These are phyloP conservation scores for Zaprionus ghesquierei DNA, from an alignment of 1,140 invertebrate species.

Conservation along the genomic window DNA sequence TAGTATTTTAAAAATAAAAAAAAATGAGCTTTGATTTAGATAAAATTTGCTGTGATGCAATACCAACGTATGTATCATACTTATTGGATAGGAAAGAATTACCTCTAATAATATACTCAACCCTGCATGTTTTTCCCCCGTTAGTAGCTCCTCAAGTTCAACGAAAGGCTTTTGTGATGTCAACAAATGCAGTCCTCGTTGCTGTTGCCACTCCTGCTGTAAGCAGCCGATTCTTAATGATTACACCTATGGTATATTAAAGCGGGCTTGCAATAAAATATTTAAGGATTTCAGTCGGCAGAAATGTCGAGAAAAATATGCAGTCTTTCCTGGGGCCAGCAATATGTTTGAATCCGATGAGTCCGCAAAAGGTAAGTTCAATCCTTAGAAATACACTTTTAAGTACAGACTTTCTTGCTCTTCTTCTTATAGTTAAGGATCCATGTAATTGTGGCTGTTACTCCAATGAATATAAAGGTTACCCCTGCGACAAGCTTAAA, in stretches of 20 bases:
- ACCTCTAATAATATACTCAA: not conserved
- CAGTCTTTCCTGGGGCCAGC: constrained; percentile 56
- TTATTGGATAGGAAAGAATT: not conserved
- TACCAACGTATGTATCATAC: constrained; percentile 35
- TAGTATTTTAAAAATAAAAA: constrained; percentile 45
- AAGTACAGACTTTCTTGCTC: no score
- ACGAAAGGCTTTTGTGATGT: constrained; percentile 44
- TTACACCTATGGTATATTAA: constrained; percentile 54
- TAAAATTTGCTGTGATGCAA: constrained; percentile 37
- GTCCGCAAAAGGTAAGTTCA: not conserved
- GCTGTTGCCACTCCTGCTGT: constrained; percentile 32
- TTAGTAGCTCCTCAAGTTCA: constrained; percentile 52
- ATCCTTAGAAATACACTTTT: no score
- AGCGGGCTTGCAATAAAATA: constrained; percentile 62
- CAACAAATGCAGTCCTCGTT: constrained; percentile 37
- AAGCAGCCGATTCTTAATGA: constrained; percentile 29
- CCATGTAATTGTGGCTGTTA: no score
- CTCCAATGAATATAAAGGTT: not conserved
- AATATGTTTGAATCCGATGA: constrained; percentile 23
- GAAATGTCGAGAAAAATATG: constrained; percentile 58
- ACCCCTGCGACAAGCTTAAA: not conserved
- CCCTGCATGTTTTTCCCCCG: not conserved
- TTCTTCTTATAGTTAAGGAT: no score
- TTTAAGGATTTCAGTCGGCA: constrained; percentile 50
- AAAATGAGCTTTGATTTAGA: constrained; percentile 52